Base-by-base conservation (phyloP, 1,140 invertebrate genomes). In the Goniozus legneri region DNA sequence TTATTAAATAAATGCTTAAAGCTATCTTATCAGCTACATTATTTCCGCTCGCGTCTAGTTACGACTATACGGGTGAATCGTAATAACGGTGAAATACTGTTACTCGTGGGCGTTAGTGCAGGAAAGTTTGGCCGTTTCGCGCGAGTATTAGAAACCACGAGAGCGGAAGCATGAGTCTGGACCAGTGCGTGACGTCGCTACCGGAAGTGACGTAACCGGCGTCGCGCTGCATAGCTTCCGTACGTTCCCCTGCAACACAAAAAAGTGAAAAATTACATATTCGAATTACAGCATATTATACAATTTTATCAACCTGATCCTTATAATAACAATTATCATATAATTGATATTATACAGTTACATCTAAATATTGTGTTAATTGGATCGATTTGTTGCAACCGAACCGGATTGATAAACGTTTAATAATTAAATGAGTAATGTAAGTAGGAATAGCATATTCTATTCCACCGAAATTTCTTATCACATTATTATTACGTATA, bases 171-270 rank as follows among this genome's bases (percentile, higher is more conserved):
- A 56, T 52, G 40, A 65, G 50, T 45, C 54, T 50, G 50, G 59
- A 44, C 47, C 59, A 57, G 51, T 54, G 52, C 38, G 48, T 62
- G 51, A 58, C 52, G 53, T 52, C 47, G 50, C 51, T 51, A 64
- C 60, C 58, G 44, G 63, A 55, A 43, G 65, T 59, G 47, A 58
- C 42, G 57, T 67, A 70, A 42, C 55, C 58, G 33, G 65, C 65
- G 52, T 74, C 71, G 40, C 69, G 65, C 63, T 76, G 76, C 73
- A 78, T 78, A 31, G 75, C 75, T 54, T 77, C 76, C 21, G 73
- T 73, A 44, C 64, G 65, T 57, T 77, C 74, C 6, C 71, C 76
- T 77, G 59, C 15, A 71, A 68, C 51, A 57, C 12, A 32, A 44
- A 31, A 44, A 24, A 30, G 21, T 34, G 21, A 15, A 14, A 48